Conservation (phyloP, 2,888 invertebrate species). For the Creontiades dilutus region DNA sequence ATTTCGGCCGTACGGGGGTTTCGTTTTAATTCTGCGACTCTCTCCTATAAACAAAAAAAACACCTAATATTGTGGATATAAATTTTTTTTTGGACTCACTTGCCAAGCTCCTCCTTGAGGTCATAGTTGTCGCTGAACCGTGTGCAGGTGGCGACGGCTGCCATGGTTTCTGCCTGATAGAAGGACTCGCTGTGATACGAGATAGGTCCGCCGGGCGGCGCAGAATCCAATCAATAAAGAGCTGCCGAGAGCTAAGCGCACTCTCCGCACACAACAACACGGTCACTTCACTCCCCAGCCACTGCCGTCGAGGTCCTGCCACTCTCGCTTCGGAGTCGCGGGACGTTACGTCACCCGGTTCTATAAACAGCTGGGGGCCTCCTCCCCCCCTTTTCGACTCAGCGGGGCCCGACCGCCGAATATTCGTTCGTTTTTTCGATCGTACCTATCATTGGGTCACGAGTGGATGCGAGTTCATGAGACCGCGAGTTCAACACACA, state of each 20-base stretch:
- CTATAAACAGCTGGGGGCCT: conserved; percentile 66
- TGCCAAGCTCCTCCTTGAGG: conserved; percentile 99
- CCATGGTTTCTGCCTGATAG: conserved; percentile 82
- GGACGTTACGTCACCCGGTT: conserved; percentile 65
- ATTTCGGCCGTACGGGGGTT: neutral
- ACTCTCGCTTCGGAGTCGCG: conserved; percentile 36
- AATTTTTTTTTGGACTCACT: conserved; percentile 84
- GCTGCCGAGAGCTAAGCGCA: conserved; percentile 42
- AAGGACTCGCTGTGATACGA: conserved; percentile 67
- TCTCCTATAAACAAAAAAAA: too few species aligned
- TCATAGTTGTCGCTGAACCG: conserved; percentile 99
- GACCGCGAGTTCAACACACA: too few species aligned
- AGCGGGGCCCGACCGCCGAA: conserved; percentile 2
- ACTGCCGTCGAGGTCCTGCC: conserved; percentile 58
- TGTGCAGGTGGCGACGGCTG: conserved; percentile 94
- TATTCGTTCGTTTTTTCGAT: conserved; percentile 20
- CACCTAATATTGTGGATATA: too few species aligned
- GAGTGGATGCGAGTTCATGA: conserved; percentile 6
- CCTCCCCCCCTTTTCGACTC: conserved; percentile 35
- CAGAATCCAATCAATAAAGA: conserved; percentile 71
- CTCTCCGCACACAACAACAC: conserved; percentile 57
- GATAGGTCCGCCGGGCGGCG: conserved; percentile 61
- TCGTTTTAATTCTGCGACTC: neutral
- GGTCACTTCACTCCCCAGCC: conserved; percentile 64
- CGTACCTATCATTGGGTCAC: conserved; percentile 9